Base-by-base conservation (phyloP, 2,888 invertebrate genomes). In the Theretra japonica region DNA sequence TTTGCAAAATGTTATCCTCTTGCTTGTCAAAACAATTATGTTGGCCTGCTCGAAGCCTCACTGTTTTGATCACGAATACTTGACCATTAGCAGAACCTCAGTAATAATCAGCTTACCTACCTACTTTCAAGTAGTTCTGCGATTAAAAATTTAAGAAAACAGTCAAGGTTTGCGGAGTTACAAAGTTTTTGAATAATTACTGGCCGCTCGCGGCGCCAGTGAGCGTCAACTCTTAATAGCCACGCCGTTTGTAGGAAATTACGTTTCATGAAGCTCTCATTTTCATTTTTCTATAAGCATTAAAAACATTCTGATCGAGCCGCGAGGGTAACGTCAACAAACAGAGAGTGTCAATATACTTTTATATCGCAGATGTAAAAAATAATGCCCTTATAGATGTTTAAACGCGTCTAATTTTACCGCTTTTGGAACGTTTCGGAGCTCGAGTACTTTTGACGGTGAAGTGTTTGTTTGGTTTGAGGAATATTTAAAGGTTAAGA, bases 271-370 rank as follows among this genome's bases (percentile, higher is more conserved):
- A 76, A 77, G 75, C 77, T 33, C 65, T 71, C 70, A 71, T 65
- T 74, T 76, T 80, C 73, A 77, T 76, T 75, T 78, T 74, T 75
- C 75, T 77, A 75, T 75, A 74, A 74, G 70, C 76, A 75, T 78
- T 75, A 78, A 62, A 62, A 79, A 74, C 62, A 71, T 73, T 73
- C 41, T 48, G 50, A 23, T 70, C 28, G 60, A 41, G 30, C n/a
- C 21, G 60, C 23, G 28, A 15, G 59, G 72, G 23, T 62, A 69
- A 72, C 41, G 69, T 41, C 62, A 65, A 56, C 33, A 41, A 33
- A 48, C 56, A 65, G 50, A 53, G 21, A 56, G 23, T 62, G 23
- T 56, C 65, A 65, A 65, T 71, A 56, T 56, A 25, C 41, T 57
- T 48, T 70, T 59, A 62, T 72, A 62, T 53, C 23, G 23, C 21